A percentile compares a stretch with the other conserved stretches of the same genome.
phyloP scores from a whole-genome alignment of 2,888 invertebrate genomes.

The Eupelmus urozonus region DNA sequence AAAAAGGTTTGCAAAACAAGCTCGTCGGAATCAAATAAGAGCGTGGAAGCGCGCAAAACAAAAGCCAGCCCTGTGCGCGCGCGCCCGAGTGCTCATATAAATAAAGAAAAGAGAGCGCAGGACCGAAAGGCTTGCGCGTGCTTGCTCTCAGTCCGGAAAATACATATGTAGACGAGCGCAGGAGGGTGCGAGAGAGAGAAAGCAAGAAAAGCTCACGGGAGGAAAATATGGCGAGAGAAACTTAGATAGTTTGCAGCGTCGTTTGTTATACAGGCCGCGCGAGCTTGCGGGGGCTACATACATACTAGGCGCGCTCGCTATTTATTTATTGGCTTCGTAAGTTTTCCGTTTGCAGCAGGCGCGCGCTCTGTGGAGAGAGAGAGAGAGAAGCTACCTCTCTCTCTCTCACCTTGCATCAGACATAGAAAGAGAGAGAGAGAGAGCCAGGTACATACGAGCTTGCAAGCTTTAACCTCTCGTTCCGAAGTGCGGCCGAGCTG shows the following conservation, averaged over 20 bases:
- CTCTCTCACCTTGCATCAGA: too few relatives aligned
- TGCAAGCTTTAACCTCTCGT: conserved; percentile 4
- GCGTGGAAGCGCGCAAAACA: conserved; percentile 3
- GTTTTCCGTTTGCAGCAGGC: conserved; percentile 60
- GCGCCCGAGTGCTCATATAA: conserved; percentile 20
- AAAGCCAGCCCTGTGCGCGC: conserved; percentile 40
- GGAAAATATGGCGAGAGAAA: conserved; percentile 62
- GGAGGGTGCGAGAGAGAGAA: conserved; percentile 22
- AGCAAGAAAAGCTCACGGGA: conserved; percentile 48
- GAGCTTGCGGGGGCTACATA: neutral
- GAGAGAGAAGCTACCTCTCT: too few relatives aligned
- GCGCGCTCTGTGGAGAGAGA: conserved; percentile 6
- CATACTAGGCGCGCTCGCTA: conserved; percentile 26
- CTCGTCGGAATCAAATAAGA: conserved; percentile 46
- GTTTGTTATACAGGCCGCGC: conserved; percentile 59
- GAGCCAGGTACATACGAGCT: conserved; percentile 5
- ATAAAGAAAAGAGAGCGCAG: conserved; percentile 17
- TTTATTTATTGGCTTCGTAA: conserved; percentile 66
- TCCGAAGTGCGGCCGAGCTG: neutral
- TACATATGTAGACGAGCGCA: conserved; percentile 29
- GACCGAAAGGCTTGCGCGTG: neutral
- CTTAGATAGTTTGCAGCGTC: conserved; percentile 64
- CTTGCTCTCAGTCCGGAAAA: neutral
- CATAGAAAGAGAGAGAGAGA: conserved; percentile 10
- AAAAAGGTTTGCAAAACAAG: neutral